Evolutionary conservation across 2,113 vertebrate species (phyloP).

Genomic region (Ancistrus triradiatus): DNA sequence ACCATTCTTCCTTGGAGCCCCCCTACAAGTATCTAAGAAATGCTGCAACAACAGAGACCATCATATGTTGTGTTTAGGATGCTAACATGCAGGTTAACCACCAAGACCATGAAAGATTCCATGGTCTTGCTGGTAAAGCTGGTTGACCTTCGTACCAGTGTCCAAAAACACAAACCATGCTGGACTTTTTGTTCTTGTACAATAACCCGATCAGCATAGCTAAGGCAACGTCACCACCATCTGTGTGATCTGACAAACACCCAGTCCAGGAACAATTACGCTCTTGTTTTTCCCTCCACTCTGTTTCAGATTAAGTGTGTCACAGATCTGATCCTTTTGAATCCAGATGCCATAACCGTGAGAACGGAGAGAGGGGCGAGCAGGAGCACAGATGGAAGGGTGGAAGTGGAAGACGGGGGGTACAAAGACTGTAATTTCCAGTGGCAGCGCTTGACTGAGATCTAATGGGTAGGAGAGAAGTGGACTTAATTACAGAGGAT

Average conservation of each 20-base stretch:
- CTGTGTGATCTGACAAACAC: constrained; percentile 8
- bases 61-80: no score
- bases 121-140: no score
- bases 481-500: constrained; percentile 60
- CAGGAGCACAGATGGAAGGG: constrained; percentile 19
- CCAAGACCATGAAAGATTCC: no score
- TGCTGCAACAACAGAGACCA: no score
- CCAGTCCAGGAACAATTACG: neutral
- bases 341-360: neutral
- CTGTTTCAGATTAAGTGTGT: neutral
- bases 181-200: no score
- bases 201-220: neutral
- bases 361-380: neutral
- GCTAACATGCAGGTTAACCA: no score
- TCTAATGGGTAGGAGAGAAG: constrained; percentile 33
- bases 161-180: no score
- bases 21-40: no score
- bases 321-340: neutral
- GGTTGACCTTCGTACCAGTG: no score
- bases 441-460: constrained; percentile 39
- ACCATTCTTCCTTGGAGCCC: no score
- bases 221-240: neutral
- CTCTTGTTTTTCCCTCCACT: neutral
- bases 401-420: constrained; percentile 24
- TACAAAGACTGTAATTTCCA: constrained; percentile 58